A percentile compares a stretch with the other conserved stretches of the same genome.
Evolutionary conservation across 1,140 invertebrate genomes (phyloP).

Genomic region (Apis mellifera): DNA sequence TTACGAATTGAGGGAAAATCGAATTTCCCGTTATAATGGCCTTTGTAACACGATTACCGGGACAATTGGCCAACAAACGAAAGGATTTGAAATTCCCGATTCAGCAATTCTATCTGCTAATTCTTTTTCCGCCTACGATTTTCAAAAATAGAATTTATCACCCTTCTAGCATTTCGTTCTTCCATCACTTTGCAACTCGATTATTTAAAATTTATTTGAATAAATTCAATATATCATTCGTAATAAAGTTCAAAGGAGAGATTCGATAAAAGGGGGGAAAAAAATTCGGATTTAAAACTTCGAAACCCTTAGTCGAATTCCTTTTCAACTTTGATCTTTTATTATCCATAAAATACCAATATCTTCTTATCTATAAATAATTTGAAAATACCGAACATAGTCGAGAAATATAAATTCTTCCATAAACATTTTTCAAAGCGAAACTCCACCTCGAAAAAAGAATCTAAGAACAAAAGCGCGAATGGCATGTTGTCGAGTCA

Average conservation of each 20-base stretch:
- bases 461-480: neutral
- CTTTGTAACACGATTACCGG: neutral
- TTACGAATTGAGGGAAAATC: neutral
- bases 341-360: neutral
- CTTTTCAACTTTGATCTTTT: neutral
- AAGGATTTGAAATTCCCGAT: constrained; percentile 15
- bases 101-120: constrained; percentile 3
- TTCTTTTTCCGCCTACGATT: neutral
- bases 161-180: neutral
- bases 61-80: neutral
- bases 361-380: neutral
- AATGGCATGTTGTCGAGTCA: neutral
- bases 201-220: too few relatives aligned
- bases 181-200: neutral
- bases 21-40: constrained; percentile 12
- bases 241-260: too few relatives aligned
- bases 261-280: too few relatives aligned
- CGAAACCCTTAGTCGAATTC: neutral
- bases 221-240: too few relatives aligned
- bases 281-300: neutral
- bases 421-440: neutral
- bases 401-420: neutral
- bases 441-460: neutral
- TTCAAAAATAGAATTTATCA: neutral
- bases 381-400: neutral